Conservation (phyloP, 1,140 invertebrate genomes). For the Hermetia illucens region DNA sequence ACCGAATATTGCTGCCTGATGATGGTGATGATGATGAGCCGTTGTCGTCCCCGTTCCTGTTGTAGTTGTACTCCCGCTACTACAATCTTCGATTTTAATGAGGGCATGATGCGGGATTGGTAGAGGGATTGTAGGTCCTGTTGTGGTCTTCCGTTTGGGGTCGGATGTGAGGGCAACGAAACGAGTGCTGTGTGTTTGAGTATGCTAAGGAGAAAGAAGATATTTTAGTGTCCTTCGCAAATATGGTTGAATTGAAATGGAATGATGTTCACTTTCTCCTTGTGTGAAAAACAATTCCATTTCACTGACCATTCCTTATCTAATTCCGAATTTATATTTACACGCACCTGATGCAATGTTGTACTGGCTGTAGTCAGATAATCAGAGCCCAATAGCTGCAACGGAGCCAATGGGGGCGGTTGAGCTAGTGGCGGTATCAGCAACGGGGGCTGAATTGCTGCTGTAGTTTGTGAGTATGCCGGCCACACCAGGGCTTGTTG, state of each 20-base stretch:
- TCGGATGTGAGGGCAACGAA: conserved; percentile 40
- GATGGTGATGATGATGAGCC: conserved; percentile 4
- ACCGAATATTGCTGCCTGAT: conserved; percentile 2
- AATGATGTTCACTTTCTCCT: too few relatives aligned
- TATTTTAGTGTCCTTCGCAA: too few relatives aligned
- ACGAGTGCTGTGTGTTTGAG: conserved; percentile 41
- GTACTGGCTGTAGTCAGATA: conserved; percentile 33
- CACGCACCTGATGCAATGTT: conserved; percentile 14
- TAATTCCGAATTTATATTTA: too few relatives aligned
- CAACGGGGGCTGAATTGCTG: conserved; percentile 11
- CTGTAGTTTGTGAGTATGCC: conserved; percentile 1
- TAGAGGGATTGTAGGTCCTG: conserved; percentile 24
- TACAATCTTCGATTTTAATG: conserved; percentile 44
- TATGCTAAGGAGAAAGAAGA: conserved; percentile 32
- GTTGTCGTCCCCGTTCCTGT: not conserved
- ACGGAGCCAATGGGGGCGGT: conserved; percentile 39
- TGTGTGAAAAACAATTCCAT: too few relatives aligned
- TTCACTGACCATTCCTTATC: too few relatives aligned
- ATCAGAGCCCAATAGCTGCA: conserved; percentile 36
- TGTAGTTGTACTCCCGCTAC: conserved; percentile 1
- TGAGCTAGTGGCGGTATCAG: conserved; percentile 21
- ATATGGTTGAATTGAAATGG: too few relatives aligned
- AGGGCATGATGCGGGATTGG: conserved; percentile 41
- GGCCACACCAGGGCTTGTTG: conserved; percentile 44
- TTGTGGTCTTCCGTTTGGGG: conserved; percentile 19